These are phyloP conservation scores for Ophiodon elongatus DNA, from an alignment of 2,113 vertebrate species.

Conservation along the genomic window DNA sequence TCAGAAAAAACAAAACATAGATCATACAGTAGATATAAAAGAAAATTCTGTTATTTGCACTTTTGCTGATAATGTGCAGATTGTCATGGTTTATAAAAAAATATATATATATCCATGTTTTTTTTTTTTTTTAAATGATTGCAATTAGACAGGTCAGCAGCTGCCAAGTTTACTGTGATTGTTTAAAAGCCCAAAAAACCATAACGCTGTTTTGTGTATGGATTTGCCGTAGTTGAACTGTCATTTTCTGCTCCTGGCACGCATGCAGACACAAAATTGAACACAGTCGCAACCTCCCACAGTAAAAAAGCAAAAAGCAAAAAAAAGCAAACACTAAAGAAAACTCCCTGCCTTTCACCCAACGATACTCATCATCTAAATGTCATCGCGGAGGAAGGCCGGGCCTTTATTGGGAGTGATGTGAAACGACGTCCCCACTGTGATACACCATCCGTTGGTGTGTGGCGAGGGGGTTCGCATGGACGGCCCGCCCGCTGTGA, in stretches of 20 bases:
- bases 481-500: slow-evolving; percentile 61
- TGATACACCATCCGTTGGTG: slow-evolving; percentile 66
- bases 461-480: slow-evolving; percentile 29
- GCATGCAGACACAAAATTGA: background rate
- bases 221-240: background rate
- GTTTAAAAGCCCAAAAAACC: background rate
- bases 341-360: slow-evolving; percentile 25
- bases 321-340: slow-evolving; percentile 50
- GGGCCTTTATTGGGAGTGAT: slow-evolving; percentile 70
- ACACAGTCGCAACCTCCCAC: slow-evolving; percentile 12
- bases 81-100: background rate
- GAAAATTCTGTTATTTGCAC: background rate
- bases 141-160: background rate
- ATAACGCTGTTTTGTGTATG: background rate
- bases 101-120: background rate
- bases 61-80: slow-evolving; percentile 4
- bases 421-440: slow-evolving; percentile 62
- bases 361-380: slow-evolving; percentile 54
- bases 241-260: slow-evolving; percentile 17
- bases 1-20: background rate
- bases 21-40: background rate
- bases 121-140: background rate
- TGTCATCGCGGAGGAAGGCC: slow-evolving; percentile 57
- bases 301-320: background rate
- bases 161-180: background rate